These are phyloP conservation scores for Suricata suricatta DNA, from an alignment of 2,113 vertebrate genomes.

Conservation along the genomic window DNA sequence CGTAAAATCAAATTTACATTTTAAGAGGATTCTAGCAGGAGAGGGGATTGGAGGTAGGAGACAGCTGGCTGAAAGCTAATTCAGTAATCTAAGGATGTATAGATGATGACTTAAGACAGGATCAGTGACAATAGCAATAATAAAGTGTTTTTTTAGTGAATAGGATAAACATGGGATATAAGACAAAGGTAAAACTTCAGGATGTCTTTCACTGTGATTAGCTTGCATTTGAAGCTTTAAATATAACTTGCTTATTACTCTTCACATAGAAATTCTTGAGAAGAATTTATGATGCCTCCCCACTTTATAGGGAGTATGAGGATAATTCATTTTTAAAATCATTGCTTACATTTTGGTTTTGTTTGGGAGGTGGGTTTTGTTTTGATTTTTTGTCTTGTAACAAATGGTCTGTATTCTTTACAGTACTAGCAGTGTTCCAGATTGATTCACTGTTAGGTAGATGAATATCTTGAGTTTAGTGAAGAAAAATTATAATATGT, in stretches of 20 bases:
- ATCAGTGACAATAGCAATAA: background rate
- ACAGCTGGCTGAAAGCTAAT: background rate
- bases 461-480: slow-evolving; percentile 2
- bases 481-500: background rate
- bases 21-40: slow-evolving; percentile 3
- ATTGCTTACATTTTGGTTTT: background rate
- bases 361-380: background rate
- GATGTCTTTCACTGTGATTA: background rate
- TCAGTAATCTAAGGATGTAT: background rate
- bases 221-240: background rate
- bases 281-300: background rate
- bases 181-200: background rate
- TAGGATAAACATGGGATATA: background rate
- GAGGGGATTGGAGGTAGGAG: background rate
- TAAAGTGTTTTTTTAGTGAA: background rate
- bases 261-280: background rate
- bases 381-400: background rate
- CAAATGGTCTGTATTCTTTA: slow-evolving; percentile 25
- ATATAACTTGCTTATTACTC: background rate
- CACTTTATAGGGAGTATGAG: background rate
- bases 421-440: background rate
- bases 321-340: slow-evolving; percentile 26
- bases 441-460: slow-evolving; percentile 29
- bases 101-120: background rate
- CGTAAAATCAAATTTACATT: background rate